Conservation (phyloP, 2,797 vertebrate species). For the Glossophaga mutica region DNA sequence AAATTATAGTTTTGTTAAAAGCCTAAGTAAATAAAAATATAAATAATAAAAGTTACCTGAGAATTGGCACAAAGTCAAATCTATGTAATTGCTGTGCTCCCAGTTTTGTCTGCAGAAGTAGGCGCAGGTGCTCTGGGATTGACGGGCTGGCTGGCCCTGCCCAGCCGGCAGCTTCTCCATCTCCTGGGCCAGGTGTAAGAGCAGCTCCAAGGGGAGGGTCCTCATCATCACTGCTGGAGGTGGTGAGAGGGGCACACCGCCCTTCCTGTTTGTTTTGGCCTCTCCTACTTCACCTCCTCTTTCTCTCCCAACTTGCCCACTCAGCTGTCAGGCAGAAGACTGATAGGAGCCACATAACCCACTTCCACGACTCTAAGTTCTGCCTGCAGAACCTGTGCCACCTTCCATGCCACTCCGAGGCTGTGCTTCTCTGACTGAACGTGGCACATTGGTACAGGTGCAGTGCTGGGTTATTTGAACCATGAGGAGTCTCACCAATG, state of each 20-base stretch:
- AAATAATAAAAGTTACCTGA: not conserved
- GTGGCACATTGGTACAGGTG: no score
- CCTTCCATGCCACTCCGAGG: not conserved
- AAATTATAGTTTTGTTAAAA: not conserved
- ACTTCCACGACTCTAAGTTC: not conserved
- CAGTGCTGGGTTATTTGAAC: not conserved
- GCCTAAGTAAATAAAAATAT: not conserved
- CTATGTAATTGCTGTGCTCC: not conserved
- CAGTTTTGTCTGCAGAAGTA: not conserved
- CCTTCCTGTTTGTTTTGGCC: not conserved
- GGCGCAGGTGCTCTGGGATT: not conserved
- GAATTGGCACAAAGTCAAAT: not conserved
- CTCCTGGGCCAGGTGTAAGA: not conserved
- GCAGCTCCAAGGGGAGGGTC: accelerated
- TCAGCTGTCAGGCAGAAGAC: not conserved
- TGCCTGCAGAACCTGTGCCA: not conserved
- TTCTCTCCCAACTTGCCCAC: not conserved
- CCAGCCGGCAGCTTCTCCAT: not conserved
- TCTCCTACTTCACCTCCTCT: not conserved
- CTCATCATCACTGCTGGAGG: not conserved
- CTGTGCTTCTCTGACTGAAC: not conserved
- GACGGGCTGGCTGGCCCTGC: not conserved
- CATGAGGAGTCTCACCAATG: not conserved
- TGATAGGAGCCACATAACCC: not conserved
- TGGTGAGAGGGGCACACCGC: not conserved